These are phyloP conservation scores for Crambe crambe DNA, from an alignment of 37 sponge, comb jelly and placozoan species.

Conservation along the genomic window DNA sequence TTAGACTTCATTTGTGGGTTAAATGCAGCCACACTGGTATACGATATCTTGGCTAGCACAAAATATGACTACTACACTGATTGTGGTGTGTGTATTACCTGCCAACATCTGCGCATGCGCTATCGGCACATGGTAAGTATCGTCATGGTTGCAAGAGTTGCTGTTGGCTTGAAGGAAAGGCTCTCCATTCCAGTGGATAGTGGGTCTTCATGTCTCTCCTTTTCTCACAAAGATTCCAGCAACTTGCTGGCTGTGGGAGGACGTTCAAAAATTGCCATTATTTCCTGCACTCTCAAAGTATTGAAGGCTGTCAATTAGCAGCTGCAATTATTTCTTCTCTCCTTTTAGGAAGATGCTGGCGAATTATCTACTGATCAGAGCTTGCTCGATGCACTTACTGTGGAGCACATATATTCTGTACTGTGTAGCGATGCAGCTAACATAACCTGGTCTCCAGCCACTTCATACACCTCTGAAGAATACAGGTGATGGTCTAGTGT, in stretches of 20 bases:
- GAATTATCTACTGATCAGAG: not conserved
- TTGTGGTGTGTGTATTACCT: too few relatives aligned
- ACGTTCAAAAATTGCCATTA: slow-evolving; percentile 18
- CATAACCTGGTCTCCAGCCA: slow-evolving; percentile 29
- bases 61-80: too few relatives aligned
- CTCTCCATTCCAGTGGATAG: not conserved
- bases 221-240: slow-evolving; percentile 20
- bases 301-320: not conserved
- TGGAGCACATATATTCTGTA: slow-evolving; percentile 2
- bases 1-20: slow-evolving; percentile 94
- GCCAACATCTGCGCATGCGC: too few relatives aligned
- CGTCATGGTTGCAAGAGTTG: too few relatives aligned
- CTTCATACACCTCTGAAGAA: not conserved
- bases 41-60: slow-evolving; percentile 65
- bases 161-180: slow-evolving; percentile 27
- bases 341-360: not conserved
- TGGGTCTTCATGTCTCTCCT: not conserved
- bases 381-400: slow-evolving; percentile 1
- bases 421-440: not conserved
- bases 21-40: slow-evolving; percentile 63
- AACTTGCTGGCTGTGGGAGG: slow-evolving; percentile 31
- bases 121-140: too few relatives aligned
- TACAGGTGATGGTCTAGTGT: not conserved
- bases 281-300: slow-evolving; percentile 7
- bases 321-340: not conserved